phyloP scores from a whole-genome alignment of 2,797 vertebrate genomes.

The Rhadinocentrus ornatus region DNA sequence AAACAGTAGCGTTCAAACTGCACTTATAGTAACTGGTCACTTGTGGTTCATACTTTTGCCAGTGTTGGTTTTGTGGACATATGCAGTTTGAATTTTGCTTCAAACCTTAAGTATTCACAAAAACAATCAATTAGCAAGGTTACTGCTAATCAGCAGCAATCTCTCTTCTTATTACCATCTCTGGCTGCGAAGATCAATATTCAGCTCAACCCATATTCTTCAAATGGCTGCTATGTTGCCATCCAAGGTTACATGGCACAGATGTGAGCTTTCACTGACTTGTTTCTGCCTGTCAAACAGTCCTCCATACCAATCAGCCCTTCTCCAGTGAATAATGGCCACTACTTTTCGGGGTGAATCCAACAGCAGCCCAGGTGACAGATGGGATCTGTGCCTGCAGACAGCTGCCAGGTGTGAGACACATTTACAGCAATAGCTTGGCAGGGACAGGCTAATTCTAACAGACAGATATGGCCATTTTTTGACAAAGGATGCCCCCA shows the following conservation, averaged over 20 bases:
- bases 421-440: constrained; percentile 67
- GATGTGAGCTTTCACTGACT: constrained; percentile 31
- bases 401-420: constrained; percentile 71
- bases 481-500: constrained; percentile 35
- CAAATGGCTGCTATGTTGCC: constrained; percentile 10
- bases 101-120: constrained; percentile 7
- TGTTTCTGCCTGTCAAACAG: constrained; percentile 34
- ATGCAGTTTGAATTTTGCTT: constrained; percentile 29
- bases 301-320: constrained; percentile 48
- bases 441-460: constrained; percentile 57
- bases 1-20: constrained; percentile 4
- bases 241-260: constrained; percentile 47
- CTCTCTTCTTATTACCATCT: constrained; percentile 3
- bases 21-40: constrained; percentile 4
- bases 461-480: constrained; percentile 59
- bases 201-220: constrained; percentile 33
- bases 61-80: not conserved
- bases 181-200: constrained; percentile 41
- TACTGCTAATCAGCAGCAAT: constrained; percentile 29
- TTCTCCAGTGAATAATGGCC: constrained; percentile 53
- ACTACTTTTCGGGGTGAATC: constrained; percentile 57
- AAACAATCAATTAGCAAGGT: constrained; percentile 13
- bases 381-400: constrained; percentile 65
- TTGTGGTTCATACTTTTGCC: not conserved
- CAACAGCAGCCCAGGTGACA: constrained; percentile 68